A percentile compares a stretch with the other conserved stretches of the same genome.
These are phyloP conservation scores for Emydura subglobosa DNA, from an alignment of 2,113 vertebrate species.

Conservation along the genomic window DNA sequence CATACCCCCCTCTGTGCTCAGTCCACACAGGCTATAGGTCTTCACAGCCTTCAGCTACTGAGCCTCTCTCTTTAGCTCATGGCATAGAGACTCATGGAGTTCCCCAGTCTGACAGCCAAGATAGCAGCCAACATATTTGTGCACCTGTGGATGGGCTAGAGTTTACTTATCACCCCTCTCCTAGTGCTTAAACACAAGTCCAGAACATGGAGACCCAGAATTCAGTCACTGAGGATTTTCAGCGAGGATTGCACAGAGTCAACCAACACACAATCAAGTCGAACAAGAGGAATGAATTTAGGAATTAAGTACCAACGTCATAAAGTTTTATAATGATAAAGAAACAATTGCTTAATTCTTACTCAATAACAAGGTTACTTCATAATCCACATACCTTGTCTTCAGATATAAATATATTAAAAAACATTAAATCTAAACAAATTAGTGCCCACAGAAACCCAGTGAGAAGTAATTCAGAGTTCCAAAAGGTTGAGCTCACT, in stretches of 20 bases:
- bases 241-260: not conserved
- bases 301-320: not conserved
- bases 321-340: not conserved
- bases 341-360: not conserved
- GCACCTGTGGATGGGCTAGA: not conserved
- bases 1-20: not conserved
- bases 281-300: not conserved
- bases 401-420: not conserved
- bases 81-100: not conserved
- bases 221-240: not conserved
- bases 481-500: not conserved
- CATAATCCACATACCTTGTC: not conserved
- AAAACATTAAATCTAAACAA: not conserved
- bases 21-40: not conserved
- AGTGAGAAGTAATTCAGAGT: not conserved
- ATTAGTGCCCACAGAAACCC: not conserved
- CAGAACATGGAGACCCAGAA: not conserved
- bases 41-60: not conserved
- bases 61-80: not conserved
- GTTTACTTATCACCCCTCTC: not conserved
- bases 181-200: not conserved
- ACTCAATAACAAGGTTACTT: not conserved
- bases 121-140: not conserved
- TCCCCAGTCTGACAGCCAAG: not conserved
- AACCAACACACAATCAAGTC: not conserved